A percentile compares a stretch with the other conserved stretches of the same genome.
Evolutionary conservation across 2,797 vertebrate genomes (phyloP).

Genomic region (Hypotaenidia philippensis): DNA sequence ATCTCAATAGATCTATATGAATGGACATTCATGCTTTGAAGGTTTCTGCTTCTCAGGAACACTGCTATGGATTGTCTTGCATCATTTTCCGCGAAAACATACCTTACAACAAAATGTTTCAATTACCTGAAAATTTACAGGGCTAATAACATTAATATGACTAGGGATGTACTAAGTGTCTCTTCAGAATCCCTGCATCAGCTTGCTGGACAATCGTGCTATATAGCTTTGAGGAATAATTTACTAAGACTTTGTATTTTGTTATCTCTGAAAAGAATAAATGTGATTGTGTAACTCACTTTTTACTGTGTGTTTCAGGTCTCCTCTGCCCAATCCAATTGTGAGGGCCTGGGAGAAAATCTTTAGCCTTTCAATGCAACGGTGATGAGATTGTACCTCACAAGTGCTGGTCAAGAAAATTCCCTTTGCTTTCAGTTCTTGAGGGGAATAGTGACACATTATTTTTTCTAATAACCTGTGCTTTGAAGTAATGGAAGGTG

Average conservation of each 20-base stretch:
- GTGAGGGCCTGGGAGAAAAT: background rate
- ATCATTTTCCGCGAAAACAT: background rate
- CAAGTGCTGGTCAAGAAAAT: background rate
- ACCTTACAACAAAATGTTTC: background rate
- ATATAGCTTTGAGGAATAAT: background rate
- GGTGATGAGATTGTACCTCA: background rate
- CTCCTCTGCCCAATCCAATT: background rate
- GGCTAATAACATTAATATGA: background rate
- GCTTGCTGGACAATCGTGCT: background rate
- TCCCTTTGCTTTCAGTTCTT: conserved; percentile 26
- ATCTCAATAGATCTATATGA: background rate
- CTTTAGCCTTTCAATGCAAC: background rate
- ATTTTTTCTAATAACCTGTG: background rate
- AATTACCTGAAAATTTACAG: background rate
- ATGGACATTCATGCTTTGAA: background rate
- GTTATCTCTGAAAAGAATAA: background rate
- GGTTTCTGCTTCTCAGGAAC: background rate
- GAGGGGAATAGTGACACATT: background rate
- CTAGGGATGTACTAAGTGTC: background rate
- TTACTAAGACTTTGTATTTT: background rate
- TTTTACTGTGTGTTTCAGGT: background rate
- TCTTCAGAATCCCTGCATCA: background rate
- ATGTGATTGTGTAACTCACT: background rate
- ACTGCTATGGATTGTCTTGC: background rate
- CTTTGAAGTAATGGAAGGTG: conserved; percentile 1